Base-by-base conservation (phyloP, 92 coral and sea anemone genomes). In the Porites lobata region DNA sequence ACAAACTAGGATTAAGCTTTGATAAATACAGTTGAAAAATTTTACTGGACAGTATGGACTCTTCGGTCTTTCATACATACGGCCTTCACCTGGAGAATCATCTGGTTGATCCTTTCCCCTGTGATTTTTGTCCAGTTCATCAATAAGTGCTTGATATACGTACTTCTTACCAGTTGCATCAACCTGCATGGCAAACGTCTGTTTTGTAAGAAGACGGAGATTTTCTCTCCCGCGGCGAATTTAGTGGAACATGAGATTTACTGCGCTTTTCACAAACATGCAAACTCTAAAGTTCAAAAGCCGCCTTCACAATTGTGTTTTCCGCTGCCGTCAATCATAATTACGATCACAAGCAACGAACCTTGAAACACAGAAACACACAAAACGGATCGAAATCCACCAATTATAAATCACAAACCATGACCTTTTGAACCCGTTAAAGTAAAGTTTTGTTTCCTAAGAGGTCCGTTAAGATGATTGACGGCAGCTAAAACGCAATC, bases 41-140 rank as follows among this genome's bases (percentile, higher is more conserved):
- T 17, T 87, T 20, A 91, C 88, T 62, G 88, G 78, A 47, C 92
- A 86, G 32, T 69, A 82, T 19, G 26, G 9, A 24, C 75, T 81
- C 53, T 81, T 79, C 38, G 86, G 81, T 65, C 80, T 75, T 90
- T 90, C 90, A 54, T 86, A 90, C 96, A 79, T 93, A 19, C 92
- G 11, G 32, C 94, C 94, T 21, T 87, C 93, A 43, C 79, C 85
- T 19, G 84, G 53, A 24, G 89, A 86, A 71, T 87, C 88, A 53
- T 20, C 67, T 22, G 87, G 80, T 10, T 75, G 69, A 84, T 81
- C 86, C 59, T 81, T 90, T 73, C 20, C 77, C 69, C 86, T 61
- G 93, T 92, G 91, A 80, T 87, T 93, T 59, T 32, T 53, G 69
- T 77, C 81, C 17, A 77, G 81, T 59, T 77, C 81, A 61, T 58